Evolutionary conservation across 1,140 invertebrate species (phyloP).

Genomic region (Nephotettix cincticeps): DNA sequence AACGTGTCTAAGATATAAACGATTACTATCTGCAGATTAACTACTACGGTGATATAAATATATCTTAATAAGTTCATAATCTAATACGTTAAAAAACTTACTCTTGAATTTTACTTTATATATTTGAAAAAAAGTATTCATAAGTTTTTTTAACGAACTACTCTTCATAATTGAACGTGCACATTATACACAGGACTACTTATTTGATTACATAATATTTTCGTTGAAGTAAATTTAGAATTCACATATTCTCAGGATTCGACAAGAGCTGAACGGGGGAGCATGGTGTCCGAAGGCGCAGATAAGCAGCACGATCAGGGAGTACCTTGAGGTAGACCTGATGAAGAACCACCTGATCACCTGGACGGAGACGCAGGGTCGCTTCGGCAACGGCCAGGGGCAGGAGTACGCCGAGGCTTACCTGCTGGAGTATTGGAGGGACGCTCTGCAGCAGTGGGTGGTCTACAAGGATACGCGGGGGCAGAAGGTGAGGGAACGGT

Average conservation of each 20-base stretch:
- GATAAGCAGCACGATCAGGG: constrained; percentile 69
- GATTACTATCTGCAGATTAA: no score
- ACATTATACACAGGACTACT: no score
- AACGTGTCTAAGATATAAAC: no score
- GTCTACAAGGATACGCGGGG: constrained; percentile 75
- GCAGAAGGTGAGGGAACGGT: constrained; percentile 71
- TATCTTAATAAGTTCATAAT: no score
- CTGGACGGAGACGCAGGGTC: constrained; percentile 86
- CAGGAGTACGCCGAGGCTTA: constrained; percentile 86
- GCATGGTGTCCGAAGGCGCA: constrained; percentile 91
- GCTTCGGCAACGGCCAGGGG: constrained; percentile 92
- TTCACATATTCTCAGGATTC: constrained; percentile 74
- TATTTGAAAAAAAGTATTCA: no score
- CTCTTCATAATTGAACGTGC: no score
- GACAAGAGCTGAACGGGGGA: constrained; percentile 83
- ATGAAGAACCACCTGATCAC: constrained; percentile 75
- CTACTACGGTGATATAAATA: no score
- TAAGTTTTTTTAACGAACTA: no score
- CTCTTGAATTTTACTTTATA: no score
- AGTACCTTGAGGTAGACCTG: constrained; percentile 87
- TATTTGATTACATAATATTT: no score
- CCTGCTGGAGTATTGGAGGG: constrained; percentile 81
- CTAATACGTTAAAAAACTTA: no score
- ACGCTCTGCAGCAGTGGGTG: constrained; percentile 67
- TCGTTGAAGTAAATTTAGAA: no score